Conservation (phyloP, 1,140 invertebrate species). For the Phenacoccus solenopsis region DNA sequence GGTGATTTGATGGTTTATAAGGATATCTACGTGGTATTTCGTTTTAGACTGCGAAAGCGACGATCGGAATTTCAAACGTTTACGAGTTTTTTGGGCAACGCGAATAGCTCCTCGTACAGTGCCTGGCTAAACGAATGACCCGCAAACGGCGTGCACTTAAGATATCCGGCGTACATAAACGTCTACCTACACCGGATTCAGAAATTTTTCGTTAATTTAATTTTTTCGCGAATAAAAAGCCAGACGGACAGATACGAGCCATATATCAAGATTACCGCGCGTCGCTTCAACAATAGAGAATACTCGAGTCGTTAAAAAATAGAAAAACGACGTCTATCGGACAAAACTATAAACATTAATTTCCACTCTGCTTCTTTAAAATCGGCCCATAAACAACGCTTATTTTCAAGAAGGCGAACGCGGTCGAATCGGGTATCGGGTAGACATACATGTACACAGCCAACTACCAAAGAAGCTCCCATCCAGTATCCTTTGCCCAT, state of each 20-base stretch:
- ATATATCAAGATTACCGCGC: neutral
- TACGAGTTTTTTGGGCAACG: no score
- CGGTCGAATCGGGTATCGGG: neutral
- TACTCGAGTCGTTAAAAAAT: neutral
- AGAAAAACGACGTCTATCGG: neutral
- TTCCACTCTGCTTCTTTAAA: neutral
- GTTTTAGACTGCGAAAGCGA: no score
- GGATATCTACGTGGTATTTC: no score
- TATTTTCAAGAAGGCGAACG: neutral
- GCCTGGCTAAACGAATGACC: no score
- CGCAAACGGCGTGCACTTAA: no score
- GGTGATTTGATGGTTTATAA: neutral
- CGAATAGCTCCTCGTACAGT: no score
- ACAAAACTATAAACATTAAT: slow-evolving; percentile 3
- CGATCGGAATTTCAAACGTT: no score
- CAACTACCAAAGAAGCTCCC: neutral
- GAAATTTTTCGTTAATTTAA: neutral
- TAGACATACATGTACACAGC: neutral
- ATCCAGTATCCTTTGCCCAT: neutral
- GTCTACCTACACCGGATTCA: neutral
- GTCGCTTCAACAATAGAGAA: neutral
- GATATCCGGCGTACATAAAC: neutral
- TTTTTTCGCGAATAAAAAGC: neutral
- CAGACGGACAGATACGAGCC: neutral
- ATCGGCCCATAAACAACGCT: neutral